Evolutionary conservation across 2,113 vertebrate genomes (phyloP), one percentile per base, ranked within the genome.

Genomic region (Oenanthe oenanthe): DNA sequence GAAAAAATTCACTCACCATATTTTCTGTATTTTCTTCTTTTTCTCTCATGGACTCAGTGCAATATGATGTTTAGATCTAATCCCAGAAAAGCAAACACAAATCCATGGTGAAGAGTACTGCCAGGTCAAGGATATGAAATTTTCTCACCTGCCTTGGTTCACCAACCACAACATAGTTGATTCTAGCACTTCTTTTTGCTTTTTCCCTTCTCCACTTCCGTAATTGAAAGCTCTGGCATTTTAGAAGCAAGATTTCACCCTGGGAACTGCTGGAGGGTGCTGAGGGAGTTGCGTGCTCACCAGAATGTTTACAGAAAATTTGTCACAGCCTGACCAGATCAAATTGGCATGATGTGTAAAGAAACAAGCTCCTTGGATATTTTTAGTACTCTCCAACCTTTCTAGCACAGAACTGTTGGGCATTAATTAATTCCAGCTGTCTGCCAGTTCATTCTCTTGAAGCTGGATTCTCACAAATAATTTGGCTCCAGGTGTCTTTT

Each of bases 351-450:
- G 14, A 91, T 57, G 76, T 78, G 61, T 63, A 79, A 91, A 85
- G 28, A 78, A 92, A 34, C 68, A 57, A 66, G 24, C 3, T 89
- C 22, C 61, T 86, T 4, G 1, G 66, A 24, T 92, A 82, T 87
- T 91, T 95, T 88, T 92, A 78, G 77, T 70, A 32, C 66, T 87
- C 18, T 56, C 14, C 66, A 78, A 73, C 73, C 80, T 95, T 87
- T 72, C 80, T 61, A 91, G 80, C 57, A 54, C 17, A 42, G 65
- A 61, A 91, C 71, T 68, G 61, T 76, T 89, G 47, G 62, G 71
- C 43, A 47, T 76, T 90, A 82, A 93, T 90, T 92, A 85, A 93
- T 94, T 88, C 74, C 56, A 89, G 28, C 34, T 92, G 21, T 60
- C 73, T 92, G 61, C 38, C 80, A 84, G 53, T 71, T 88, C 3